Percentiles rank a stretch among this genome's conserved stretches.
phyloP scores from a whole-genome alignment of 1,140 invertebrate genomes.

The Drosophila equinoxialis region DNA sequence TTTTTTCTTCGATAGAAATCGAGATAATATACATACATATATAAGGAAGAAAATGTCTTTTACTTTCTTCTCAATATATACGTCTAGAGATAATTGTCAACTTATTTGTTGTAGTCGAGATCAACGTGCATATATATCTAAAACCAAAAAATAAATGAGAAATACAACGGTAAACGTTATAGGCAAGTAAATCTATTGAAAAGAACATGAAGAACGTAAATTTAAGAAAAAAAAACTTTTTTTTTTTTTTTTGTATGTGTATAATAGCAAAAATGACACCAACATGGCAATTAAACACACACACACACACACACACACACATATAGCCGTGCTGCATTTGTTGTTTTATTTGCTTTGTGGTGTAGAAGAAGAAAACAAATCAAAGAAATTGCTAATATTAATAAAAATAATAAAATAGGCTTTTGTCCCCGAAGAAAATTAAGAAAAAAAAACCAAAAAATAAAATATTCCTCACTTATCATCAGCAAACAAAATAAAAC shows the following conservation, averaged over 20 bases:
- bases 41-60: slow-evolving; percentile 4
- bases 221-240: slow-evolving; percentile 29
- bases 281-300: slow-evolving; percentile 29
- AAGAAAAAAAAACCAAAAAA: not conserved
- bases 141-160: not conserved
- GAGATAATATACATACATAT: not conserved
- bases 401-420: not conserved
- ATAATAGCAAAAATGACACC: slow-evolving; percentile 48
- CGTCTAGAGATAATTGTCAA: slow-evolving; percentile 43
- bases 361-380: not conserved
- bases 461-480: slow-evolving; percentile 30
- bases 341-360: slow-evolving; percentile 12
- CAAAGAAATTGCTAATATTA: not conserved
- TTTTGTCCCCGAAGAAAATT: not conserved
- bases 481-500: slow-evolving; percentile 2
- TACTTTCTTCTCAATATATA: slow-evolving; percentile 6
- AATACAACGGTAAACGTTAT: slow-evolving; percentile 43
- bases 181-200: slow-evolving; percentile 42
- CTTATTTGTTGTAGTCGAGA: slow-evolving; percentile 39
- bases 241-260: slow-evolving; percentile 63
- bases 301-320: slow-evolving; percentile 9
- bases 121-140: slow-evolving; percentile 39
- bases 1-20: not conserved
- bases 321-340: slow-evolving; percentile 6
- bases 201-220: slow-evolving; percentile 26